Evolutionary conservation across 53 echinoderm and acorn worm species (phyloP).

Genomic region (Stichopus horrens): DNA sequence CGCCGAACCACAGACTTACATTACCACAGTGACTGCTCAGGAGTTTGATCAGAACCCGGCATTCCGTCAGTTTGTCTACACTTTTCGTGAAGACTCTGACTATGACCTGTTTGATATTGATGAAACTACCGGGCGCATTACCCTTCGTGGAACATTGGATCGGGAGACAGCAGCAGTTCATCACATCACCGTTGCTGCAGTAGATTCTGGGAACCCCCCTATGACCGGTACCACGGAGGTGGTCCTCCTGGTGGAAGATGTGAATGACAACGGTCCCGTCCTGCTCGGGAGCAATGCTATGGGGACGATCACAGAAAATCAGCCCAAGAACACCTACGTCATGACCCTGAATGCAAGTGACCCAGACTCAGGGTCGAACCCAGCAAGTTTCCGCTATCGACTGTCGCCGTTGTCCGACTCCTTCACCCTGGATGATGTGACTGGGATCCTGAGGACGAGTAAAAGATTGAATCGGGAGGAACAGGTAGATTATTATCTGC

Average conservation of each 20-base stretch:
- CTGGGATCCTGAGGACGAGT: conserved; percentile 67
- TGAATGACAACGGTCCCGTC: conserved; percentile 91
- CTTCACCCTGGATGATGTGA: conserved; percentile 57
- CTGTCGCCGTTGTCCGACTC: conserved; percentile 58
- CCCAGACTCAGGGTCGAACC: conserved; percentile 75
- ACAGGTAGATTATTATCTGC: conserved; percentile 73
- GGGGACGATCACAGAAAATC: conserved; percentile 68
- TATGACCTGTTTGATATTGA: conserved; percentile 73
- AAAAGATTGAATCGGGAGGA: conserved; percentile 72
- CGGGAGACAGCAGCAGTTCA: conserved; percentile 72
- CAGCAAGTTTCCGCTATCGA: conserved; percentile 65
- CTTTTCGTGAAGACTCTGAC: conserved; percentile 68
- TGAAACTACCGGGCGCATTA: conserved; percentile 69
- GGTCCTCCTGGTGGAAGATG: conserved; percentile 68
- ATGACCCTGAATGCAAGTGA: conserved; percentile 88
- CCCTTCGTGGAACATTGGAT: conserved; percentile 60
- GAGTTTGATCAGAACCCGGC: conserved; percentile 77
- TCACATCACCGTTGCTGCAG: conserved; percentile 74
- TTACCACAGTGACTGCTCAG: conserved; percentile 80
- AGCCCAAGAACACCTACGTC: conserved; percentile 63
- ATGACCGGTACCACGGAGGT: conserved; percentile 77
- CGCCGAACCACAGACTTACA: conserved; percentile 57
- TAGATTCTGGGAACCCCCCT: conserved; percentile 81
- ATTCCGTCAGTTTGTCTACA: conserved; percentile 78
- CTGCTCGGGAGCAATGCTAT: conserved; percentile 66